Conservation (phyloP, 2,888 invertebrate genomes). For the Oxycera nigricornis region DNA sequence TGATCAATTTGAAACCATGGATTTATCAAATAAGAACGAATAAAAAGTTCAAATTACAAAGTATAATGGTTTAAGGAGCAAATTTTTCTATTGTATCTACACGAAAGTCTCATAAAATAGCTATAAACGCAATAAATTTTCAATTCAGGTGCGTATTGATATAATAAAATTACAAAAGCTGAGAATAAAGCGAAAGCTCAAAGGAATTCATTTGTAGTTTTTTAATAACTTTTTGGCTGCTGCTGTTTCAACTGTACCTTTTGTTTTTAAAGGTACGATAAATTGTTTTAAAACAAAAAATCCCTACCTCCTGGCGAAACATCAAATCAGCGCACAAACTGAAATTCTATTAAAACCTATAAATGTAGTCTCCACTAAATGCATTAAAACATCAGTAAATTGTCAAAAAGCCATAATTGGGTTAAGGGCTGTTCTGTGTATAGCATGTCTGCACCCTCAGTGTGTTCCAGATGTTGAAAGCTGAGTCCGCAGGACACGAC, state of each 20-base stretch:
- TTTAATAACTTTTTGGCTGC: too few relatives aligned
- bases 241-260: background rate
- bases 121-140: too few relatives aligned
- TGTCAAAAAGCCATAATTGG: conserved; percentile 52
- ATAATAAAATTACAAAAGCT: too few relatives aligned
- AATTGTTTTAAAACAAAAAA: background rate
- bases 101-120: too few relatives aligned
- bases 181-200: too few relatives aligned
- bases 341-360: conserved; percentile 38
- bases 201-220: too few relatives aligned
- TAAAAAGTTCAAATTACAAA: too few relatives aligned
- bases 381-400: conserved; percentile 51
- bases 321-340: conserved; percentile 25
- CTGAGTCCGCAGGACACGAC: background rate
- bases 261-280: background rate
- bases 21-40: too few relatives aligned
- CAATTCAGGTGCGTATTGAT: too few relatives aligned
- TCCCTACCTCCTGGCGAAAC: background rate
- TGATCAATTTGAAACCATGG: too few relatives aligned
- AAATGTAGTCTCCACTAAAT: conserved; percentile 48
- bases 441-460: background rate
- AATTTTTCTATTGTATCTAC: too few relatives aligned
- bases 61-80: too few relatives aligned
- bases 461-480: background rate
- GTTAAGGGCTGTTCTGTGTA: conserved; percentile 47